These are phyloP conservation scores for Heterohyrax brucei DNA, from an alignment of 2,797 vertebrate genomes.

Conservation along the genomic window DNA sequence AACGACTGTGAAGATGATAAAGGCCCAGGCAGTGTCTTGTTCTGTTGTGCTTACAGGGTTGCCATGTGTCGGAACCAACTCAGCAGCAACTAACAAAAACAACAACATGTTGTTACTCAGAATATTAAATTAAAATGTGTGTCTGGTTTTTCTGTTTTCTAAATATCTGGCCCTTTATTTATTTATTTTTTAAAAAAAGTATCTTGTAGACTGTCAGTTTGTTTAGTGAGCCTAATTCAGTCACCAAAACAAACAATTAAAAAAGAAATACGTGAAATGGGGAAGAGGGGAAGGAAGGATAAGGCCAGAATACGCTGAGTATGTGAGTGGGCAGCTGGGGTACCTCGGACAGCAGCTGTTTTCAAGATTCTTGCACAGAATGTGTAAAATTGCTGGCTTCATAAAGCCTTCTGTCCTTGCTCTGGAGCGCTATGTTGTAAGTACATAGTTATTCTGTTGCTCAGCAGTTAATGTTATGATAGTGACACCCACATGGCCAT, in stretches of 20 bases:
- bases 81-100: too few relatives aligned
- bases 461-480: not conserved
- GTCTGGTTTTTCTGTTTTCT: constrained; percentile 1
- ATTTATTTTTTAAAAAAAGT: not conserved
- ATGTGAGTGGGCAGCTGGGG: not conserved
- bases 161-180: not conserved
- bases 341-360: not conserved
- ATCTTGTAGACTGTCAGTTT: not conserved
- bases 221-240: constrained; percentile 29
- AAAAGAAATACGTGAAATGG: not conserved
- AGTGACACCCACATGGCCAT: not conserved
- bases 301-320: not conserved
- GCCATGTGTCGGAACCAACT: too few relatives aligned
- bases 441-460: not conserved
- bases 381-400: not conserved
- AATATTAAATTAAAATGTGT: not conserved
- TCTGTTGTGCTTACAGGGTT: too few relatives aligned
- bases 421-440: not conserved
- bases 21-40: too few relatives aligned
- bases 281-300: not conserved
- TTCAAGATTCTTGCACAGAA: not conserved
- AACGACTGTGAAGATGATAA: too few relatives aligned
- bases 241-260: constrained; percentile 22
- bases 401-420: not conserved
- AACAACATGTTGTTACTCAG: not conserved